A percentile compares a stretch with the other conserved stretches of the same genome.
These are phyloP conservation scores for Zaprionus camerounensis DNA, from an alignment of 1,140 invertebrate genomes.

Conservation along the genomic window DNA sequence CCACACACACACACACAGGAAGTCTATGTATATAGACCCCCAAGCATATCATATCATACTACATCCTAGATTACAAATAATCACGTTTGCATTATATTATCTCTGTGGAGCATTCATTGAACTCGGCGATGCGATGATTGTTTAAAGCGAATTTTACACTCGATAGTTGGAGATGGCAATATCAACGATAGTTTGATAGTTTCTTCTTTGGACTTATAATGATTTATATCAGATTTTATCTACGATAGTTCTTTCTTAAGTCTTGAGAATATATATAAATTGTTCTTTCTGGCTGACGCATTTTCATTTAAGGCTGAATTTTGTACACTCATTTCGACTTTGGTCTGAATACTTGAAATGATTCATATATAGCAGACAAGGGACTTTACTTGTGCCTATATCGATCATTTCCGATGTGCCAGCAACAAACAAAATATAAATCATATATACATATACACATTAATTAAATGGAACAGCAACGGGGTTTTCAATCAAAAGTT, in stretches of 20 bases:
- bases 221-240: too few species aligned
- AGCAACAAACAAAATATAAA: conserved; percentile 2
- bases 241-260: not conserved
- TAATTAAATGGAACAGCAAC: not conserved
- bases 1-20: conserved; percentile 36
- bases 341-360: not conserved
- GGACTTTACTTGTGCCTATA: conserved; percentile 5
- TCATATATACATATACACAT: not conserved
- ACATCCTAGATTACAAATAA: conserved; percentile 56
- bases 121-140: conserved; percentile 43
- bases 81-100: conserved; percentile 69
- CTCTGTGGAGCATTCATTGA: conserved; percentile 62
- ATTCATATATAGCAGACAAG: conserved; percentile 13
- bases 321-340: conserved; percentile 11
- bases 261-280: not conserved
- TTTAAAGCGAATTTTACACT: conserved; percentile 5
- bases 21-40: conserved; percentile 18
- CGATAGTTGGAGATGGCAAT: conserved; percentile 4
- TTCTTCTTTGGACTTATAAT: not conserved
- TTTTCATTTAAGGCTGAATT: conserved; percentile 15
- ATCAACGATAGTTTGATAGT: not conserved
- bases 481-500: not conserved
- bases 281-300: not conserved
- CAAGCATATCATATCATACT: conserved; percentile 34
- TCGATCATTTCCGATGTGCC: conserved; percentile 22